Evolutionary conservation across 1,140 invertebrate species (phyloP), one percentile per base, ranked within the genome.

Genomic region (Eulimnadia texana): DNA sequence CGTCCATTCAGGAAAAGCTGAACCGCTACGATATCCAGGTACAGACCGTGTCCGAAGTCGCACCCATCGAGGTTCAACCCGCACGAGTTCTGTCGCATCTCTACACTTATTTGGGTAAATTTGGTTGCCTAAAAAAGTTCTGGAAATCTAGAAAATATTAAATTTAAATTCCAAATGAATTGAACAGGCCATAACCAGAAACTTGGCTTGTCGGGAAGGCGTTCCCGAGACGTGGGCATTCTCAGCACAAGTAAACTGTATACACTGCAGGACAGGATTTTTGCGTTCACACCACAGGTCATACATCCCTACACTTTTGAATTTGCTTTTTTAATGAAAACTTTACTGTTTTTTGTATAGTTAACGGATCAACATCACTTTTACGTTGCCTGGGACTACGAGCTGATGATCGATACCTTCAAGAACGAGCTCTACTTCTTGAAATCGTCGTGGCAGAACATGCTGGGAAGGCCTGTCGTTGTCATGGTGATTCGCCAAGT

Each of bases 211-310:
- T 87, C 88, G 27, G 97, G 97, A 52, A 79, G 97, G 70, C 93
- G 93, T 68, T 95, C 93, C 1, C 80, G 88, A 63, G 94, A 98
- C 71, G 92, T 98, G 49, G 95, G 95, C 66, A 90, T 98, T 64
- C 76, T 99, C 3, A 93, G 92, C 71, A 99, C 96, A n/a, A 98
- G 94, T 74, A 98, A 98, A 79, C 74, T 99, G 33, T 99, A 99
- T 73, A 88, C 90, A 11, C 76, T 99, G 20, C 89, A 96, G 67
- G 91, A 98, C 74, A 83, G 88, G 70, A 94, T 98, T 67, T 94
- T 98, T 75, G 94, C 93, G 1, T 99, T 99, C 72, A 98, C 93
- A 10, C 96, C 96, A 49, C 93, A 98, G 85, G 94, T 98, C 80
- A 77, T 70, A n/a, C n/a, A n/a, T 6, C 23, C 16, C 3, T 6